Conservation (phyloP, 2,797 vertebrate species). For the Schizopygopsis pylzovi region DNA sequence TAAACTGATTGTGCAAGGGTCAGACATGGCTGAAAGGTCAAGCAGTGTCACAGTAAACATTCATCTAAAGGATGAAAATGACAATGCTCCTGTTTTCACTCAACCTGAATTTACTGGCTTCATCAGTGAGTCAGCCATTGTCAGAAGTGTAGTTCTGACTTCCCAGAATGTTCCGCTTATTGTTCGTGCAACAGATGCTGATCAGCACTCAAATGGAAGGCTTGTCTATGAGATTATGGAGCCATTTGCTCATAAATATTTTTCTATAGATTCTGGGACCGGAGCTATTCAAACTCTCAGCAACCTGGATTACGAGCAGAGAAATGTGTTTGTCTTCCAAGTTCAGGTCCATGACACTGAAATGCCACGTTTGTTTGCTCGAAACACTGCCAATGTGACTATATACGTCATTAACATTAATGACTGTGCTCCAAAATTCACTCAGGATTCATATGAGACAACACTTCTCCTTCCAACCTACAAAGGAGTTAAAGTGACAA, state of each 20-base stretch:
- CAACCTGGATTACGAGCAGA: constrained; percentile 83
- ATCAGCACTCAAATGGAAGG: constrained; percentile 81
- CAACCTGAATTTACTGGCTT: constrained; percentile 80
- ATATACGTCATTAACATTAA: constrained; percentile 84
- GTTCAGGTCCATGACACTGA: constrained; percentile 86
- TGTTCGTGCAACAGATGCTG: constrained; percentile 81
- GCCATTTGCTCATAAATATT: constrained; percentile 80
- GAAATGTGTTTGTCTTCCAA: constrained; percentile 80
- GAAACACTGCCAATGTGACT: constrained; percentile 82
- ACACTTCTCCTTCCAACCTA: constrained; percentile 82
- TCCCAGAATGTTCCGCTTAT: constrained; percentile 79
- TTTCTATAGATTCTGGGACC: constrained; percentile 85
- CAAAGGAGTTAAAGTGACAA: constrained; percentile 80
- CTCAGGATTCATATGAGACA: constrained; percentile 76
- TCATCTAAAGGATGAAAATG: constrained; percentile 84
- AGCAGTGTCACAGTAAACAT: constrained; percentile 77
- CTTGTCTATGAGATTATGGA: constrained; percentile 86
- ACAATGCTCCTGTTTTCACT: constrained; percentile 81
- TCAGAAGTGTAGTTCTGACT: constrained; percentile 83
- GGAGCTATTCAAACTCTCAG: constrained; percentile 81
- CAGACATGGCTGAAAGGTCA: constrained; percentile 85
- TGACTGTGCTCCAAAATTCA: constrained; percentile 84
- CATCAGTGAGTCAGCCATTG: constrained; percentile 81
- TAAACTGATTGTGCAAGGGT: constrained; percentile 79
- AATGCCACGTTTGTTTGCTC: constrained; percentile 77